Percentiles rank a stretch among this genome's conserved stretches.
Conservation (phyloP, 2,113 vertebrate species). For the Bujurquina vittata region DNA sequence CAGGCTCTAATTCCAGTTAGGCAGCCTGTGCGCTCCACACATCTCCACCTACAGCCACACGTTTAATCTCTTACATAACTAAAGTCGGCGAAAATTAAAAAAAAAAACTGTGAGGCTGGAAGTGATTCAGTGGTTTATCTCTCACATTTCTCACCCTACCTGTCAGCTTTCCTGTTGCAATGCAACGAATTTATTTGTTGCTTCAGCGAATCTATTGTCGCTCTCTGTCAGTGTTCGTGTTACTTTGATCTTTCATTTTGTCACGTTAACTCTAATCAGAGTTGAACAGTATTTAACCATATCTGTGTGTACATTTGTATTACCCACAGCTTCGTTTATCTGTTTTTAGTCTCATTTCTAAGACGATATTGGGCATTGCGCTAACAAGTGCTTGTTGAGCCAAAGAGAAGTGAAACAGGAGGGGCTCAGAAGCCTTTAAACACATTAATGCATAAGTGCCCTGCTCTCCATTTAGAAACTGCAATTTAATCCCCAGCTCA, state of each 20-base stretch:
- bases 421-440: slow-evolving; percentile 30
- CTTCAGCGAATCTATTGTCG: accelerated
- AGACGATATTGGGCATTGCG: neutral
- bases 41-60: slow-evolving; percentile 54
- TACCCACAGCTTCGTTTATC: neutral
- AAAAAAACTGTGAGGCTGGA: neutral
- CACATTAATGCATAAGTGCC: slow-evolving; percentile 26
- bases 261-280: neutral
- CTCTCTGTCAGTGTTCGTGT: neutral
- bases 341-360: too few relatives aligned
- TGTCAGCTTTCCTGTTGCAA: neutral
- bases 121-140: neutral
- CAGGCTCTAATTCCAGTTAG: slow-evolving; percentile 36
- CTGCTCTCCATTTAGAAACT: slow-evolving; percentile 30
- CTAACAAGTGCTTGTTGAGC: neutral
- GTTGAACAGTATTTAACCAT: neutral
- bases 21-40: slow-evolving; percentile 20
- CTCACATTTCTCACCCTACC: neutral
- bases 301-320: neutral
- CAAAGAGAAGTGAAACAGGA: neutral
- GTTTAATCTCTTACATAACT: slow-evolving; percentile 71
- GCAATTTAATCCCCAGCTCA: slow-evolving; percentile 34
- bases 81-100: slow-evolving; percentile 10
- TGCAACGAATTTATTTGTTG: neutral
- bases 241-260: neutral